Percentiles rank a stretch among this genome's conserved stretches.
These are phyloP conservation scores for Sicus ferrugineus DNA, from an alignment of 2,888 invertebrate species.

Conservation along the genomic window DNA sequence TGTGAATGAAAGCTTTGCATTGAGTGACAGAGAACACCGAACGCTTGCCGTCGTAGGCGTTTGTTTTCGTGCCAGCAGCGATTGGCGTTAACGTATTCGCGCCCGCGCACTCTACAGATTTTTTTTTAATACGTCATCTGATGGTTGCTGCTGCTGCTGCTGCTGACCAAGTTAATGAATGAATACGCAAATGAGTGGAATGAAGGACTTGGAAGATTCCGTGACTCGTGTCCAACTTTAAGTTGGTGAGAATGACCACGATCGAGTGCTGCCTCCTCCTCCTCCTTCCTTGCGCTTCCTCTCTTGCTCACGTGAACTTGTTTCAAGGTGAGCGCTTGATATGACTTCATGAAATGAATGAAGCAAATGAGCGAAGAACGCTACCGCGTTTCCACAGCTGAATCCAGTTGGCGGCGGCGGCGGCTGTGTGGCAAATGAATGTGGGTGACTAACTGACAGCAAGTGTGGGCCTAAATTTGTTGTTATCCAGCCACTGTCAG, in stretches of 20 bases:
- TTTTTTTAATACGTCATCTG: conserved; percentile 32
- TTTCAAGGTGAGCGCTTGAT: conserved; percentile 28
- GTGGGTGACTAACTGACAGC: conserved; percentile 2
- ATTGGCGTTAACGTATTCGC: conserved; percentile 17
- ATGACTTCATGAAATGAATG: background rate
- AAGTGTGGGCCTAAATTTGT: conserved; percentile 22
- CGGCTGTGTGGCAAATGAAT: background rate
- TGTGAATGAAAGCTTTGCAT: conserved; percentile 32
- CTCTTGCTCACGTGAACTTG: no score
- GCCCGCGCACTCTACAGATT: conserved; percentile 24
- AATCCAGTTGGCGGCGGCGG: background rate
- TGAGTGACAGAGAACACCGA: conserved; percentile 18
- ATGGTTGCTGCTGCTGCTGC: background rate
- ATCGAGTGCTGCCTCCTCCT: conserved; percentile 10
- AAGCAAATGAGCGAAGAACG: background rate
- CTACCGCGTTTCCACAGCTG: conserved; percentile 13
- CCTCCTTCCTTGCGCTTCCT: no score
- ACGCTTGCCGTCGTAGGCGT: conserved; percentile 24
- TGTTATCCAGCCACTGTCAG: background rate
- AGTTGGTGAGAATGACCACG: conserved; percentile 9
- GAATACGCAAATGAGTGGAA: conserved; percentile 20
- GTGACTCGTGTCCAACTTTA: background rate
- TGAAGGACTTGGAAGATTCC: conserved; percentile 1
- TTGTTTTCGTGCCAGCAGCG: conserved; percentile 25
- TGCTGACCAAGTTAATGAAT: conserved; percentile 35